Evolutionary conservation across 2,888 invertebrate species (phyloP), one percentile per base, ranked within the genome.

Genomic region (Diarsia dahlii): DNA sequence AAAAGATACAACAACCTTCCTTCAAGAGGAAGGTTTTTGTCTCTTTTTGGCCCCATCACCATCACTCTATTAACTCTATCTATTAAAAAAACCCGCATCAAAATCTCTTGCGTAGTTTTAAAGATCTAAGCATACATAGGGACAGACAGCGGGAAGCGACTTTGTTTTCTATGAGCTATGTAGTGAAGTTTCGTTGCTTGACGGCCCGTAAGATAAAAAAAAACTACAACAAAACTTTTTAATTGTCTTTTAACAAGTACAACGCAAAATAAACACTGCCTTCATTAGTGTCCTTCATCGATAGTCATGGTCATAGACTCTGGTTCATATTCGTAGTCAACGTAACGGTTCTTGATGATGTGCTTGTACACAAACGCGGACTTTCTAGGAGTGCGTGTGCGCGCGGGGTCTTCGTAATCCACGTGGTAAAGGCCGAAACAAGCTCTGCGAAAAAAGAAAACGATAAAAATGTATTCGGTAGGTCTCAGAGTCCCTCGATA

Each of bases 391-490:
- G 97, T 97, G 86, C 98, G 97, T 0, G 97, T 95, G 86, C 97
- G 97, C 1, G 95, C 94, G 0, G 97, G 97, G 84, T 97, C 97
- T 20, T 94, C 93, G 90, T 98, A 98, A 92, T 98, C 97, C 0
- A 98, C 97, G 48, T 97, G 92, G 88, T 97, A 97, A 0, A 98
- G 85, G 8, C 98, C 98, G 91, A 98, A 98, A 87, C 96, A 96
- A 84, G 97, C 96, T 20, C 98, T 98, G 92, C 71, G 94, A 95
- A 88, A 80, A 48, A 52, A n/a, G 8, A 28, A 58, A 58, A 28
- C 3, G 4, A 18, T 15, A 15, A 23, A 13, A 10, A n/a, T 52
- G 4, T 10, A 3, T 54, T 23, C 13, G 5, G 10, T n/a, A 54
- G n/a, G 54, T 54, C 12, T n/a, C 39, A 39, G 39, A 39, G 39